Conservation (phyloP, 2,797 vertebrate genomes). For the Triplophysa yarkandensis region DNA sequence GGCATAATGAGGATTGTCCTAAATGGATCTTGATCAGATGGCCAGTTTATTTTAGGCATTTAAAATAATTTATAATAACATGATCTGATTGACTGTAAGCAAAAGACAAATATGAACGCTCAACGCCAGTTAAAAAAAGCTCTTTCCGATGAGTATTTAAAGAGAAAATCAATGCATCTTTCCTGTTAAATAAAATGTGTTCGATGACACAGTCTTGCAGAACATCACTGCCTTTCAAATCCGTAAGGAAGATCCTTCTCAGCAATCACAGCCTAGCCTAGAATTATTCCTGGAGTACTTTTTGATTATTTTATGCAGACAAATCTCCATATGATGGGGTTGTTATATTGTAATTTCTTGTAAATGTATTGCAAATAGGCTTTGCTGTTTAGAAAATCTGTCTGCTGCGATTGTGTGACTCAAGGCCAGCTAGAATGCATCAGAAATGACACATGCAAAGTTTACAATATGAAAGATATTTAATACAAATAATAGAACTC, state of each 20-base stretch:
- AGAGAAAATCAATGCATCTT: background rate
- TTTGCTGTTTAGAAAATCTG: background rate
- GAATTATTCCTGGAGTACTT: background rate
- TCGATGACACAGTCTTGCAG: background rate
- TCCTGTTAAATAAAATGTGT: background rate
- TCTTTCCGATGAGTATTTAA: background rate
- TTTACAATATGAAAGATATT: background rate
- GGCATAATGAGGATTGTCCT: background rate
- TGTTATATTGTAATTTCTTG: background rate
- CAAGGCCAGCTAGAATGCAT: background rate
- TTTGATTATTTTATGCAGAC: constrained; percentile 1
- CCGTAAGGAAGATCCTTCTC: background rate
- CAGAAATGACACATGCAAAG: background rate
- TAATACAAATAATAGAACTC: background rate
- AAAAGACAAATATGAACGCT: background rate
- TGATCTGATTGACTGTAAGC: background rate
- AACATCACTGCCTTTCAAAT: background rate
- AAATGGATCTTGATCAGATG: background rate
- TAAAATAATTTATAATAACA: background rate
- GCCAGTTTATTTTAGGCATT: background rate
- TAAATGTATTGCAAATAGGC: background rate
- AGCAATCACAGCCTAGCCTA: background rate
- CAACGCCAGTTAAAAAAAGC: background rate
- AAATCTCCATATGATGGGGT: background rate
- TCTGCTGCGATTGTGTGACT: background rate